Conservation (phyloP, 2,113 vertebrate species). For the Amblyopsis rosae region DNA sequence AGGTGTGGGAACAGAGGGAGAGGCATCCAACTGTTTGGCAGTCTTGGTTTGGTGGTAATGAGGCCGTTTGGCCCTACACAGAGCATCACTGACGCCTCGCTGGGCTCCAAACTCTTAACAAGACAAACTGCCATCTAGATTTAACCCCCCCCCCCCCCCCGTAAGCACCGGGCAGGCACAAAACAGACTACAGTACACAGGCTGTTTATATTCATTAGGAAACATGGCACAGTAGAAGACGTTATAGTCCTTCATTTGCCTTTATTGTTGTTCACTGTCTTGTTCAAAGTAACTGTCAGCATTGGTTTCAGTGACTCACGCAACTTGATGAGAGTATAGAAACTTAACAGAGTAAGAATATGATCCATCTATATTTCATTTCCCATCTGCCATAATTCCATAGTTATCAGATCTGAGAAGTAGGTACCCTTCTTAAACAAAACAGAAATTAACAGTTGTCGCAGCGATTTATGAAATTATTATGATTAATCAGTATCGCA, state of each 20-base stretch:
- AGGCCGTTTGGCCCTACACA: conserved; percentile 68
- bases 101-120: conserved; percentile 61
- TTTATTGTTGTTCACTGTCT: conserved; percentile 62
- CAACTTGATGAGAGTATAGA: background rate
- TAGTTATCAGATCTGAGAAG: too few species aligned
- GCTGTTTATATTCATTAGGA: conserved; percentile 69
- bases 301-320: background rate
- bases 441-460: too few species aligned
- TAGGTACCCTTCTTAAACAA: too few species aligned
- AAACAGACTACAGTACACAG: conserved; percentile 62
- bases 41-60: conserved; percentile 73
- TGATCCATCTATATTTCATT: background rate
- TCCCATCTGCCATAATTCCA: too few species aligned
- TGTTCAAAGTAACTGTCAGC: background rate
- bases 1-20: conserved; percentile 22
- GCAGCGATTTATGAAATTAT: too few species aligned
- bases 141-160: conserved; percentile 59
- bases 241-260: conserved; percentile 58
- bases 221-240: conserved; percentile 64
- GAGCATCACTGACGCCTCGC: conserved; percentile 71
- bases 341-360: background rate
- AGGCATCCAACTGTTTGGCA: conserved; percentile 75
- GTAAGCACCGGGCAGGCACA: conserved; percentile 61
- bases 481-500: too few species aligned
- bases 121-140: conserved; percentile 73